Percentiles rank a stretch among this genome's conserved stretches.
Conservation (phyloP, 2,888 invertebrate genomes). For the Orthosia incerta region DNA sequence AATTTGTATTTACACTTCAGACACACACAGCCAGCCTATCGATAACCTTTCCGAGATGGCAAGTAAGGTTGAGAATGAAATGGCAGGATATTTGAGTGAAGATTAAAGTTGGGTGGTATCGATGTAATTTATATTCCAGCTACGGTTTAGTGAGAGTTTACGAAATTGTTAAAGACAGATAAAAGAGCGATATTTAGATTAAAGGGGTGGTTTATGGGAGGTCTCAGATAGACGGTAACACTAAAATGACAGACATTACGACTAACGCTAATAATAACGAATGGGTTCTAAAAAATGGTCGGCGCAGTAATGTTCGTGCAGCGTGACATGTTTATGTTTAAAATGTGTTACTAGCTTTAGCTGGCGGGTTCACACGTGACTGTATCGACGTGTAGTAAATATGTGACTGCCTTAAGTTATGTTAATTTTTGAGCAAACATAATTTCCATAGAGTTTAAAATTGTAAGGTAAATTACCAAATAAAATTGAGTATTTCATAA, state of each 20-base stretch:
- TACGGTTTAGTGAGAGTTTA: slow-evolving; percentile 89
- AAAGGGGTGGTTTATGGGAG: slow-evolving; percentile 86
- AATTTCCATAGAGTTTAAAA: slow-evolving; percentile 19
- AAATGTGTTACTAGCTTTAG: slow-evolving; percentile 51
- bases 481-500: slow-evolving; percentile 43
- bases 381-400: slow-evolving; percentile 17
- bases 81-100: slow-evolving; percentile 44
- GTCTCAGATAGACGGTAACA: slow-evolving; percentile 79
- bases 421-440: slow-evolving; percentile 18
- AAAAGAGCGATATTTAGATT: slow-evolving; percentile 89
- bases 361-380: slow-evolving; percentile 27
- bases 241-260: slow-evolving; percentile 85
- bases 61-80: slow-evolving; percentile 66
- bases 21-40: slow-evolving; percentile 36
- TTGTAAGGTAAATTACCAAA: slow-evolving; percentile 34
- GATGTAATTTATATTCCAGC: slow-evolving; percentile 88
- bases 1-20: slow-evolving; percentile 61
- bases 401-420: slow-evolving; percentile 7
- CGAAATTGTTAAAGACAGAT: slow-evolving; percentile 91
- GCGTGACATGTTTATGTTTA: slow-evolving; percentile 58
- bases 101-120: slow-evolving; percentile 70
- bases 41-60: slow-evolving; percentile 55
- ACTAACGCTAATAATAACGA: slow-evolving; percentile 83
- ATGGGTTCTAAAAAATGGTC: slow-evolving; percentile 76
- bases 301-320: slow-evolving; percentile 58